Conservation (phyloP, 2,888 invertebrate genomes). For the Germaria angustata region DNA sequence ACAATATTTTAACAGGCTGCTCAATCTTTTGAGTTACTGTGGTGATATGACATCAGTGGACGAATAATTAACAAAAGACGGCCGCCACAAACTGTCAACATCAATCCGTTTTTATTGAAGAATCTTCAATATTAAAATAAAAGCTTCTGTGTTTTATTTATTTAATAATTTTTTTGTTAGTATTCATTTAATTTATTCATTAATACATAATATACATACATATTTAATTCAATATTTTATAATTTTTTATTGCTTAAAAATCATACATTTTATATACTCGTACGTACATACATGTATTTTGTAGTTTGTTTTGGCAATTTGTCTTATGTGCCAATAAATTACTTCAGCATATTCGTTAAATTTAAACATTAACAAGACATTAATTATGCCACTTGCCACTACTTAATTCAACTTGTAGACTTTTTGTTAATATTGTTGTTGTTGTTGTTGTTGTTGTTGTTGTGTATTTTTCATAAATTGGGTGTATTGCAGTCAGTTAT, state of each 20-base stretch:
- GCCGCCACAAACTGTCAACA: too few relatives aligned
- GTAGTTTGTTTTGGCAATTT: conserved; percentile 13
- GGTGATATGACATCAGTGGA: too few relatives aligned
- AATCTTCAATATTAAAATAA: too few relatives aligned
- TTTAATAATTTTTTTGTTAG: too few relatives aligned
- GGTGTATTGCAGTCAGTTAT: conserved; percentile 25
- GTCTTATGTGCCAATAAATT: conserved; percentile 46
- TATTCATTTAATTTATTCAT: neutral
- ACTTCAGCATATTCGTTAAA: neutral
- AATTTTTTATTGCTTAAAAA: neutral
- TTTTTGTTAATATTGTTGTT: conserved; percentile 8
- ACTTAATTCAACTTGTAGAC: conserved; percentile 16
- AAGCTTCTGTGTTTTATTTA: too few relatives aligned
- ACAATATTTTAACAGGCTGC: too few relatives aligned
- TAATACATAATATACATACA: neutral
- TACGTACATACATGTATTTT: neutral
- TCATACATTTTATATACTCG: neutral
- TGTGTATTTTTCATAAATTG: conserved; percentile 27
- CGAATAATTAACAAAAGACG: too few relatives aligned
- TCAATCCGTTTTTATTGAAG: too few relatives aligned
- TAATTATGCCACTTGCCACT: conserved; percentile 46
- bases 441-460: neutral
- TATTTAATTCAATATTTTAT: neutral
- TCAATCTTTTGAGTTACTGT: too few relatives aligned
- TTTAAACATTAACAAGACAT: conserved; percentile 35